phyloP scores from a whole-genome alignment of 2,888 invertebrate genomes.

The Argynnis bischoffii region DNA sequence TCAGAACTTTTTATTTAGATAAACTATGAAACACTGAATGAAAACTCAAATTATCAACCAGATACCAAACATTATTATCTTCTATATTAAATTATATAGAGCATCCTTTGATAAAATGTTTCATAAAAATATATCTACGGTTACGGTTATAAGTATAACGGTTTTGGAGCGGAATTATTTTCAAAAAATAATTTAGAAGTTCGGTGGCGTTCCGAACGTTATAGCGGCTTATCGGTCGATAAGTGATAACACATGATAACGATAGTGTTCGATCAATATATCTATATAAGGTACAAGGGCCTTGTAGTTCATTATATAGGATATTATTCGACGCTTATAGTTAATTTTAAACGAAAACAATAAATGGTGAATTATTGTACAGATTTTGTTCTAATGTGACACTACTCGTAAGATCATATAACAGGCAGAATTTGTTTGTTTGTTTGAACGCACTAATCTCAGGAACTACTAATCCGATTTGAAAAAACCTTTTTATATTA shows the following conservation, averaged over 20 bases:
- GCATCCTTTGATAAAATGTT: not conserved
- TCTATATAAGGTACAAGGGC: constrained; percentile 15
- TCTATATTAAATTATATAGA: not conserved
- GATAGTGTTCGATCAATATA: constrained; percentile 54
- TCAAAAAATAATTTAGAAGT: constrained; percentile 13
- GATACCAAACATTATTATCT: not conserved
- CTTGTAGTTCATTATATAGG: no score
- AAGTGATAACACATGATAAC: constrained; percentile 42
- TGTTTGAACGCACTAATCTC: no score
- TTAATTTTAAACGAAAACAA: no score
- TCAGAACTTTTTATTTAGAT: no score
- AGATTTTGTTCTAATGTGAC: no score
- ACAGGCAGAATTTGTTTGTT: no score
- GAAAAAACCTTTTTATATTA: no score
- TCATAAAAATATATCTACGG: not conserved
- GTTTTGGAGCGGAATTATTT: constrained; percentile 7
- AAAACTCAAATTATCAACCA: not conserved
- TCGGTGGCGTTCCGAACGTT: constrained; percentile 22
- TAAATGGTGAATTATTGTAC: no score
- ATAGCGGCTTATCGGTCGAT: constrained; percentile 44
- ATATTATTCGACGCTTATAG: no score
- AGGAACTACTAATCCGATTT: no score
- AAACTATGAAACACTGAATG: not conserved
- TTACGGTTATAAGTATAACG: no score
- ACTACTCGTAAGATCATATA: no score